These are phyloP conservation scores for Astyanax mexicanus DNA, from an alignment of 2,797 vertebrate genomes.

Conservation along the genomic window DNA sequence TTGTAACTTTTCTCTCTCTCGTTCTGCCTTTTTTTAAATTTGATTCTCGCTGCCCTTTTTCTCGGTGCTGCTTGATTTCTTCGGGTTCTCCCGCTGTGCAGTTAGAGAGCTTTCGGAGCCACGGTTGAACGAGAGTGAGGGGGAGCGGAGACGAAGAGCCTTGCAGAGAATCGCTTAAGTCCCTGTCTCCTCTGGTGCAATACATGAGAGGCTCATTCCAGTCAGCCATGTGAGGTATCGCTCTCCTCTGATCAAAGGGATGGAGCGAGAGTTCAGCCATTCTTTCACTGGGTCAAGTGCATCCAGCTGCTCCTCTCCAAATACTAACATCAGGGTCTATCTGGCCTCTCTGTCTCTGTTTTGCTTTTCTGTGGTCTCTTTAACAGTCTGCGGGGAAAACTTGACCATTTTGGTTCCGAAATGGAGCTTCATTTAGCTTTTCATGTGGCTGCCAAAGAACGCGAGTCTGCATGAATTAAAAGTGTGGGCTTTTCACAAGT, in stretches of 20 bases:
- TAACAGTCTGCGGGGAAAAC: conserved; percentile 22
- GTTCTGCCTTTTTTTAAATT: conserved; percentile 34
- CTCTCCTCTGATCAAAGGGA: neutral
- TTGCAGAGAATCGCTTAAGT: neutral
- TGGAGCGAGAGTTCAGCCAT: conserved; percentile 7
- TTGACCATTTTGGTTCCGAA: conserved; percentile 1
- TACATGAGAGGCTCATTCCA: conserved; percentile 1
- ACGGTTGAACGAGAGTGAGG: neutral
- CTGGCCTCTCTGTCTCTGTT: neutral
- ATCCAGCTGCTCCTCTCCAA: conserved; percentile 36
- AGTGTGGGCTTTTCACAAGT: neutral
- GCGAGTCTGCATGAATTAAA: neutral
- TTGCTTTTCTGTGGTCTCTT: neutral
- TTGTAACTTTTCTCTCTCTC: neutral
- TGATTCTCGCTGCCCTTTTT: conserved; percentile 43
- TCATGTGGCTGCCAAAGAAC: conserved; percentile 20
- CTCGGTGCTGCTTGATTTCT: conserved; percentile 45
- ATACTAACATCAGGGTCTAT: neutral
- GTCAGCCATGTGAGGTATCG: neutral
- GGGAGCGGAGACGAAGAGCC: neutral
- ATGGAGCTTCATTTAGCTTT: conserved; percentile 4
- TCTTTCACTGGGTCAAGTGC: conserved; percentile 13
- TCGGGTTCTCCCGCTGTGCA: conserved; percentile 7
- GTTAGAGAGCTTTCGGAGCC: neutral
- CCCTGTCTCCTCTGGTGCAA: neutral